phyloP scores from a whole-genome alignment of 2,797 vertebrate genomes.

The Pogonophryne albipinna region DNA sequence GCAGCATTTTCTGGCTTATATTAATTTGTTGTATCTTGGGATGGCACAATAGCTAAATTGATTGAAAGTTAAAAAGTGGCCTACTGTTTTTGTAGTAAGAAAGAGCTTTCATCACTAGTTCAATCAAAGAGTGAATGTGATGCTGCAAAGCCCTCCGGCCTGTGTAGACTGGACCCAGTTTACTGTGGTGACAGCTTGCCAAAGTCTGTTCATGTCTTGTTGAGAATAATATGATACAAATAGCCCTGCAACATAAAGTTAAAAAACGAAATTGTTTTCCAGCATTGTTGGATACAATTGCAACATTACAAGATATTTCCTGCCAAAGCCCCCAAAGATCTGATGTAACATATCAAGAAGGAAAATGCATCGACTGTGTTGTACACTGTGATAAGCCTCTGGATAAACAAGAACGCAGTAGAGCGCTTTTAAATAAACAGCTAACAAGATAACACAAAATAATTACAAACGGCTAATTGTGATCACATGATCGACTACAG shows the following conservation, averaged over 20 bases:
- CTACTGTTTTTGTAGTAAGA: background rate
- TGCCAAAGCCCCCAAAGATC: background rate
- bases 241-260: background rate
- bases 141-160: background rate
- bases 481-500: conserved; percentile 22
- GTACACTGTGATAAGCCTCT: background rate
- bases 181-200: background rate
- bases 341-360: conserved; percentile 37
- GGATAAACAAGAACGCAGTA: background rate
- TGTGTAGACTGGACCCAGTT: background rate
- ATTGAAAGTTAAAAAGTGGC: background rate
- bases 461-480: conserved; percentile 46
- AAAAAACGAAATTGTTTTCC: background rate
- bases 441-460: conserved; percentile 16
- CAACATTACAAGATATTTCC: background rate
- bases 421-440: conserved; percentile 1
- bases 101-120: background rate
- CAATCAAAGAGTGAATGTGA: background rate
- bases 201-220: background rate
- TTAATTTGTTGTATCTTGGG: background rate
- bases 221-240: background rate
- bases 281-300: background rate
- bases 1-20: background rate
- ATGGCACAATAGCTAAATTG: background rate
- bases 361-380: background rate